phyloP scores from a whole-genome alignment of 2,888 invertebrate genomes.

The Dione vanillae region DNA sequence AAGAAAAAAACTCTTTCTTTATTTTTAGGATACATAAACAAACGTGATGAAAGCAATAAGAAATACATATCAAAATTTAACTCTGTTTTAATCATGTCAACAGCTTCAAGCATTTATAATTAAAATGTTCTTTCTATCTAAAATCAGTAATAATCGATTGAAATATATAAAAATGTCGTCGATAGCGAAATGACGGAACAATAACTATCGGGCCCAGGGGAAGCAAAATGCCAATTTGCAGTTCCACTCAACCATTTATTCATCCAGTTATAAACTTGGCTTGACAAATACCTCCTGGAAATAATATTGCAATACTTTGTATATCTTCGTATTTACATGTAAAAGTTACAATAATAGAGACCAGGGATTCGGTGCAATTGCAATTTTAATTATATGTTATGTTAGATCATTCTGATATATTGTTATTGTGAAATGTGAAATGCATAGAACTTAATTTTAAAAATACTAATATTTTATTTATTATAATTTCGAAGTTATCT shows the following conservation, averaged over 20 bases:
- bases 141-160: not conserved
- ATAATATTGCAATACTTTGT: constrained; percentile 19
- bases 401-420: too few species aligned
- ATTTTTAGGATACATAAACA: not conserved
- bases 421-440: not conserved
- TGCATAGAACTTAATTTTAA: not conserved
- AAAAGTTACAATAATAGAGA: not conserved
- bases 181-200: constrained; percentile 23
- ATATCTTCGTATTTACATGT: constrained; percentile 9
- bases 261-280: constrained; percentile 29
- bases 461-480: too few species aligned
- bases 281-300: constrained; percentile 25
- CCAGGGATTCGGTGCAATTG: not conserved
- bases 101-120: not conserved
- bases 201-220: constrained; percentile 27
- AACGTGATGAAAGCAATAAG: not conserved
- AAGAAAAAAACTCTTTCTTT: too few species aligned
- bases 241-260: constrained; percentile 30
- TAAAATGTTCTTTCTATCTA: constrained; percentile 2
- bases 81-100: too few species aligned
- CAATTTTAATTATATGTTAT: too few species aligned
- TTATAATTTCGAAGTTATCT: too few species aligned
- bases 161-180: constrained; percentile 23
- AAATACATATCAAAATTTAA: not conserved
- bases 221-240: constrained; percentile 31